phyloP scores from a whole-genome alignment of 1,140 invertebrate species.

The Ridgeia piscesae region DNA sequence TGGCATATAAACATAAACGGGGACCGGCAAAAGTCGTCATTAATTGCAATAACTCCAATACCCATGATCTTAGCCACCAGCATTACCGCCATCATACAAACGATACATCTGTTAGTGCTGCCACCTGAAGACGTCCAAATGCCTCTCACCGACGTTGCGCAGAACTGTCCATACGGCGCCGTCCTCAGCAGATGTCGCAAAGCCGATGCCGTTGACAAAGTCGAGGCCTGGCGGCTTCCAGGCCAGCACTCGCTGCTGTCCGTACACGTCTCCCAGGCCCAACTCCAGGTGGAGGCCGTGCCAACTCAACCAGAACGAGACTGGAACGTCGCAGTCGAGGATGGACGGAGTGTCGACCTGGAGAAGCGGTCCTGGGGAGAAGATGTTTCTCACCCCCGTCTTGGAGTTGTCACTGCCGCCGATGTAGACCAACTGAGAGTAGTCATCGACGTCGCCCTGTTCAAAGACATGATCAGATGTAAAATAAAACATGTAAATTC shows the following conservation, averaged over 20 bases:
- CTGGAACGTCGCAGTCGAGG: slow-evolving; percentile 18
- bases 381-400: neutral
- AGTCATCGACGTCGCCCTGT: neutral
- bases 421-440: neutral
- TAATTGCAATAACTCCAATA: neutral
- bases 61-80: too few relatives aligned
- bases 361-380: neutral
- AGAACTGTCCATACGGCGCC: neutral
- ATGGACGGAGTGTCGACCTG: slow-evolving; percentile 16
- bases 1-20: too few relatives aligned
- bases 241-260: slow-evolving; percentile 6
- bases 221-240: neutral
- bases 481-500: too few relatives aligned
- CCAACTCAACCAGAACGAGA: slow-evolving; percentile 25
- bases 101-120: too few relatives aligned
- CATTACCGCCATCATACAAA: too few relatives aligned
- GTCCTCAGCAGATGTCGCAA: neutral
- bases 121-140: too few relatives aligned
- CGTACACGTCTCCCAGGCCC: neutral
- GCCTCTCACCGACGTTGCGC: neutral
- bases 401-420: neutral
- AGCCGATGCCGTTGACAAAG: neutral
- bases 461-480: neutral
- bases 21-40: too few relatives aligned
- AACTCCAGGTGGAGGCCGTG: neutral